Conservation (phyloP, 2,113 vertebrate genomes). For the Chauna torquata region DNA sequence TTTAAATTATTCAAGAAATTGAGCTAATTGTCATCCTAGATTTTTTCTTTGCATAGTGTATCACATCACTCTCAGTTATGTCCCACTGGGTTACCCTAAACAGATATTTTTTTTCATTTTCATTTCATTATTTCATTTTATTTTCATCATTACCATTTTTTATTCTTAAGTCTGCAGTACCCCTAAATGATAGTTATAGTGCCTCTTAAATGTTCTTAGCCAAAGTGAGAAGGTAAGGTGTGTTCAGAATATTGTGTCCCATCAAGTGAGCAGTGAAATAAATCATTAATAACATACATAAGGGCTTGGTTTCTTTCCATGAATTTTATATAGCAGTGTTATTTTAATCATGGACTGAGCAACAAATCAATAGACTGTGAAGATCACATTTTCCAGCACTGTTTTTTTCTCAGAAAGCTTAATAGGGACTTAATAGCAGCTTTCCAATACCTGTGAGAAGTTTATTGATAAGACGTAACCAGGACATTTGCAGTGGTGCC, state of each 20-base stretch:
- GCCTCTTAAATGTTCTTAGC: neutral
- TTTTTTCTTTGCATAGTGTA: neutral
- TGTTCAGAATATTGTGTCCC: neutral
- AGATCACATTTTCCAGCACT: neutral
- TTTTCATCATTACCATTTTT: too few relatives aligned
- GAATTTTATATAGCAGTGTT: neutral
- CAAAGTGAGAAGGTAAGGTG: neutral
- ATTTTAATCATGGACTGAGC: neutral
- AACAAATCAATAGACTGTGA: neutral
- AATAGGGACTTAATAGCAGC: neutral
- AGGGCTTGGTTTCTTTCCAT: neutral
- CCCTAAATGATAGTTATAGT: neutral
- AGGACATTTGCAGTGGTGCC: neutral
- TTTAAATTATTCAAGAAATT: conserved; percentile 16
- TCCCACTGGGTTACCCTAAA: neutral
- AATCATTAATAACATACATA: neutral
- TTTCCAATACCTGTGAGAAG: neutral
- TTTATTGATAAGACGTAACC: neutral
- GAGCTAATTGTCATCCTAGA: neutral
- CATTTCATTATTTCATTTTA: too few relatives aligned
- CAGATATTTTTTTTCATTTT: neutral
- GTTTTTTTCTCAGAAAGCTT: neutral
- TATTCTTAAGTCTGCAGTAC: neutral
- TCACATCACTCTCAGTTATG: neutral
- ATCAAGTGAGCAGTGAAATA: neutral